Base-by-base conservation (phyloP, 2,797 vertebrate species). In the Sebastiscus albofasciatus region DNA sequence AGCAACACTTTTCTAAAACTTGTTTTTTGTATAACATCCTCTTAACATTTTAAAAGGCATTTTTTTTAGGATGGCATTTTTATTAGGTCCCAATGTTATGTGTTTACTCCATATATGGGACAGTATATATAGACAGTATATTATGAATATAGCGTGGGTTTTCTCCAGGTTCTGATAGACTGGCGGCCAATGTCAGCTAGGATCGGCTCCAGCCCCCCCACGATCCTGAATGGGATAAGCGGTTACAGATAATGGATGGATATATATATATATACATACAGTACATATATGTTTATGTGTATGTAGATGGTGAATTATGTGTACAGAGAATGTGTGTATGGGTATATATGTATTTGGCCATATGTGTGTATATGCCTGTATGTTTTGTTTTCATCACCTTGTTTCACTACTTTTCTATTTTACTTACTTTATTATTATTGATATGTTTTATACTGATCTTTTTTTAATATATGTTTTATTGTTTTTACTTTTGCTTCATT, bases 91-190 rank as follows among this genome's bases (percentile, higher is more conserved):
- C 24, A 27, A 18, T 42, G 34, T 34, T 64, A 14, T 42, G 24
- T 42, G 4, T 42, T 6, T 42, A 42, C 39, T 42, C 14, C 0
- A 42, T 42, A 42, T 42, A 42, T 42, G 39, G 14, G 39, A 16
- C 39, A 16, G 39, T 7, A 14, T 39, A 14, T 39, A 36, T 36
- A 39, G 34, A 36, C 11, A 36, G 34, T 5, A 39, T 39, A 14
- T 27, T 39, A 39, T 39, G 36, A 0, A 39, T 42, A 42, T 42
- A 39, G 13, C 13, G 0, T 39, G 36, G 5, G 0, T 39, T 39
- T 39, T 39, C 36, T 39, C 36, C 36, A 39, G 36, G 36, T 39
- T 39, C 36, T 39, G 36, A 39, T 39, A 39, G 36, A 39, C 13
- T 39, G 36, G 36, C 36, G 5, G 6, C 36, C 36, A 39, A 39